phyloP scores from a whole-genome alignment of 2,888 invertebrate species.

The Trachelus tabidus region DNA sequence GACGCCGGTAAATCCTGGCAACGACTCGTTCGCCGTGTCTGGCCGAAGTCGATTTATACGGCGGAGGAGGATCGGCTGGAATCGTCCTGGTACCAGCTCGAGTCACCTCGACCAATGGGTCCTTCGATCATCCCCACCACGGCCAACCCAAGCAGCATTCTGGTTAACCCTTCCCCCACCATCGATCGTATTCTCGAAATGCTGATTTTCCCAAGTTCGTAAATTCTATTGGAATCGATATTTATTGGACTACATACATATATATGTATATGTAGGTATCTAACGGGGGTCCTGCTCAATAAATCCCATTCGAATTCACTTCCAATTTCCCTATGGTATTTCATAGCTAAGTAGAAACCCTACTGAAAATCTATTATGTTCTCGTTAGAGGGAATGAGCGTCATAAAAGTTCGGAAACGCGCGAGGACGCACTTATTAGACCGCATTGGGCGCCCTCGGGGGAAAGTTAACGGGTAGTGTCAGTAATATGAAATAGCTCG shows the following conservation, averaged over 20 bases:
- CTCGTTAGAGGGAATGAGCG: too few species aligned
- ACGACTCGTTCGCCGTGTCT: background rate
- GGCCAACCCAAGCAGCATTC: background rate
- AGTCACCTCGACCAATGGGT: background rate
- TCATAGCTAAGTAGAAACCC: too few species aligned
- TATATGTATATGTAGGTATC: background rate
- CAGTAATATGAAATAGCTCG: too few species aligned
- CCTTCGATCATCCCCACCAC: background rate
- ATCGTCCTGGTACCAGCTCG: background rate
- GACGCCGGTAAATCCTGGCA: conserved; percentile 2
- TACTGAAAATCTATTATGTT: too few species aligned
- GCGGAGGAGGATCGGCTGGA: background rate
- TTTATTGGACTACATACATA: background rate
- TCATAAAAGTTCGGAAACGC: too few species aligned
- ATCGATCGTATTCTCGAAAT: background rate
- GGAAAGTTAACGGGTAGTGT: too few species aligned
- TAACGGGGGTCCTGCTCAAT: too few species aligned
- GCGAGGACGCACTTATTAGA: too few species aligned
- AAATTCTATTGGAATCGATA: background rate
- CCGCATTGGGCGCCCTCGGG: too few species aligned
- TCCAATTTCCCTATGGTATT: too few species aligned
- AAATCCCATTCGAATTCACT: too few species aligned
- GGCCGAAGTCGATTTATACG: background rate
- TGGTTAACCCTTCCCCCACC: background rate
- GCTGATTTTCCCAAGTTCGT: background rate